phyloP scores from a whole-genome alignment of 1,140 invertebrate species.

The Heliothis virescens region DNA sequence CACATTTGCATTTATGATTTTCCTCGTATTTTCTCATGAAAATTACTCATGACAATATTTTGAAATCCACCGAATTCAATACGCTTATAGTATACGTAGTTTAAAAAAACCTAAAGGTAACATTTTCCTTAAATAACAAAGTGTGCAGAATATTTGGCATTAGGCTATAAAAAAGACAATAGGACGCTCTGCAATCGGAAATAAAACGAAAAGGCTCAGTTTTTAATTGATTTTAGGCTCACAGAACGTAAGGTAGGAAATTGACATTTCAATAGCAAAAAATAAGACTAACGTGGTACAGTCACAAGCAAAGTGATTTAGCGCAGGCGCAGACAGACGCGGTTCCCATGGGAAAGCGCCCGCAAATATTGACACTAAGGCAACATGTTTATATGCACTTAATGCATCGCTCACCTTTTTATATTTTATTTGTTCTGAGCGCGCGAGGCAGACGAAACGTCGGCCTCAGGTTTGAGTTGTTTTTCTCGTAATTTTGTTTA shows the following conservation, averaged over 20 bases:
- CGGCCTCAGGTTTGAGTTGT: conserved; percentile 79
- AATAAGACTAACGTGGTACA: conserved; percentile 62
- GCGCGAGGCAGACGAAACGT: conserved; percentile 80
- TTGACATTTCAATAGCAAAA: conserved; percentile 83
- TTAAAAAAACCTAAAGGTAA: neutral
- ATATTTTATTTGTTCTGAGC: conserved; percentile 82
- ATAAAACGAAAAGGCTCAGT: conserved; percentile 42
- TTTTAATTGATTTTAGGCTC: conserved; percentile 76
- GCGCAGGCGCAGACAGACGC: conserved; percentile 64
- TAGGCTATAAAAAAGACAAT: conserved; percentile 7
- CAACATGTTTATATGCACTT: conserved; percentile 86
- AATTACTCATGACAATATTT: neutral
- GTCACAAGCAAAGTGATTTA: conserved; percentile 79
- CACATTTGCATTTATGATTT: neutral
- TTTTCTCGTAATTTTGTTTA: conserved; percentile 83
- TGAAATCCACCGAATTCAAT: neutral
- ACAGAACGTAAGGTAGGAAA: conserved; percentile 64
- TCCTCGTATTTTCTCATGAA: conserved; percentile 24
- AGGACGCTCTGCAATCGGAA: neutral
- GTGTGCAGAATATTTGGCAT: neutral
- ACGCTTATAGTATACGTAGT: neutral
- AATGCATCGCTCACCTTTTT: conserved; percentile 85
- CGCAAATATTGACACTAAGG: conserved; percentile 85
- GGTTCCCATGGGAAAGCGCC: conserved; percentile 84
- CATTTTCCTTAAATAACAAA: neutral